A percentile compares a stretch with the other conserved stretches of the same genome.
These are phyloP conservation scores for Parus major DNA, from an alignment of 2,113 vertebrate species.

Conservation along the genomic window DNA sequence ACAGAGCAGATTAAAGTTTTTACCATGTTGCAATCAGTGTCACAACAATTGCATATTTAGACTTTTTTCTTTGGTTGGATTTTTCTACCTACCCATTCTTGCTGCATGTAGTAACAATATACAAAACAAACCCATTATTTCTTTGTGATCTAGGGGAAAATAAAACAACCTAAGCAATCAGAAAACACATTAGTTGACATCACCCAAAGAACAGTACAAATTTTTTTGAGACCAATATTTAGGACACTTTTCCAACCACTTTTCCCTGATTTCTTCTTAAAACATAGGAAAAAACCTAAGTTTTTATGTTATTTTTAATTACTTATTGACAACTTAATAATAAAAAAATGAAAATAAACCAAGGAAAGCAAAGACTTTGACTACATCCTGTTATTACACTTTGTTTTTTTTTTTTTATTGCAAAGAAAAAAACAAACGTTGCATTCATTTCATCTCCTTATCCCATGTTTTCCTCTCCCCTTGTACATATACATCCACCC, in stretches of 20 bases:
- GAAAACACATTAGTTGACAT: not conserved
- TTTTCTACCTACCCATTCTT: not conserved
- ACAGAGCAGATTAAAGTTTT: not conserved
- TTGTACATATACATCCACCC: not conserved
- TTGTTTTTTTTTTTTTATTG: not conserved
- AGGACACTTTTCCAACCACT: not conserved
- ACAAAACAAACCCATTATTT: not conserved
- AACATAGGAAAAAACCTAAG: rapidly evolving
- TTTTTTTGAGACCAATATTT: not conserved
- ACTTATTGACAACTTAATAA: not conserved
- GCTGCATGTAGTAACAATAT: not conserved
- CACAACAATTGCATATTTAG: not conserved
- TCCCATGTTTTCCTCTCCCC: slow-evolving; percentile 43
- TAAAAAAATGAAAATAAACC: not conserved
- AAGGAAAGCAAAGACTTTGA: not conserved
- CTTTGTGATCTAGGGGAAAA: not conserved
- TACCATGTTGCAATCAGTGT: not conserved
- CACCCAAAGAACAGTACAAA: not conserved
- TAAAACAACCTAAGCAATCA: not conserved
- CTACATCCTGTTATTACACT: slow-evolving; percentile 32
- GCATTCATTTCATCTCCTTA: slow-evolving; percentile 49
- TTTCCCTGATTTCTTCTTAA: not conserved
- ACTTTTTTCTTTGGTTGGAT: not conserved
- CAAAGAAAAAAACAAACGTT: slow-evolving; percentile 52
- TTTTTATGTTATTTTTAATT: not conserved